Conservation (phyloP, 2,888 invertebrate genomes). For the Agonopterix heracliana region DNA sequence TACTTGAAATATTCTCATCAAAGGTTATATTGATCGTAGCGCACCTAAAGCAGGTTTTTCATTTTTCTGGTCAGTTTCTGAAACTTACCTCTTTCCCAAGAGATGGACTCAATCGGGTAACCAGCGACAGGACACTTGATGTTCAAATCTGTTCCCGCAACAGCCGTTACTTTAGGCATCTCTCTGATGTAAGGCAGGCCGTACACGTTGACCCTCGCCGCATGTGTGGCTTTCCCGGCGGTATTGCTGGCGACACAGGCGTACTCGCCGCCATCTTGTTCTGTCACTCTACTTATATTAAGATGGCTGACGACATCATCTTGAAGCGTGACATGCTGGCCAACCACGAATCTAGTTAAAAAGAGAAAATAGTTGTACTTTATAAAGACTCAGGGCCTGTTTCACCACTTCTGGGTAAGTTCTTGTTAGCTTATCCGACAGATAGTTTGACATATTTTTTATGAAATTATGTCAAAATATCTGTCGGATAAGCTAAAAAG, state of each 20-base stretch:
- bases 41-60: too few relatives aligned
- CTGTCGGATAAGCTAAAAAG: too few relatives aligned
- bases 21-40: too few relatives aligned
- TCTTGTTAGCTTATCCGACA: too few relatives aligned
- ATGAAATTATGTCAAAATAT: too few relatives aligned
- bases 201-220: conserved; percentile 91
- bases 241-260: conserved; percentile 89
- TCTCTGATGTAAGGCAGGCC: conserved; percentile 90
- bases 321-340: conserved; percentile 93
- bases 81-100: conserved; percentile 90
- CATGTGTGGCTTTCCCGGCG: conserved; percentile 87
- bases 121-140: conserved; percentile 94
- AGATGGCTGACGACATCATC: conserved; percentile 95
- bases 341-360: conserved; percentile 84
- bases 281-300: conserved; percentile 90
- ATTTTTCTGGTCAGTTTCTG: too few relatives aligned
- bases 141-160: conserved; percentile 88
- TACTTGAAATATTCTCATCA: too few relatives aligned
- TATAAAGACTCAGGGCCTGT: too few relatives aligned
- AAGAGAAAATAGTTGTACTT: background rate
- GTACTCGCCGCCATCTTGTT: conserved; percentile 94
- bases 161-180: conserved; percentile 92
- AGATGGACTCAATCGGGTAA: conserved; percentile 90
- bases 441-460: too few relatives aligned
- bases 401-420: too few relatives aligned